Evolutionary conservation across 2,888 invertebrate genomes (phyloP).

Genomic region (Xanthia togata): DNA sequence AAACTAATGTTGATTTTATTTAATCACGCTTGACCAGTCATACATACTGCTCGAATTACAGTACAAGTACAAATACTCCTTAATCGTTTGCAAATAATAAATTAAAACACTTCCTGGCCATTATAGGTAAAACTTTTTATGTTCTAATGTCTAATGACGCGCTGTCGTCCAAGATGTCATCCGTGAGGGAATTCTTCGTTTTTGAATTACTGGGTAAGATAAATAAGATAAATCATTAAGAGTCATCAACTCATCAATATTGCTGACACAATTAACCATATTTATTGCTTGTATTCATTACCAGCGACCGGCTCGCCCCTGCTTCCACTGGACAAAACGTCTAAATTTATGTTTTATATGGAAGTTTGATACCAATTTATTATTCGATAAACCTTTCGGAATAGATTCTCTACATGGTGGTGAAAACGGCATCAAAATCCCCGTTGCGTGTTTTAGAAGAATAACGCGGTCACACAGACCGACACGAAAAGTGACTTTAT

Average conservation of each 20-base stretch:
- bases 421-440: neutral
- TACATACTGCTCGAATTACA: slow-evolving; percentile 40
- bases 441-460: neutral
- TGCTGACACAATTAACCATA: neutral
- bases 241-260: neutral
- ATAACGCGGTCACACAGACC: neutral
- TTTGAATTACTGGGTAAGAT: neutral
- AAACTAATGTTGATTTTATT: slow-evolving; percentile 23
- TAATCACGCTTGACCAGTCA: slow-evolving; percentile 18
- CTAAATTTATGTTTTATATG: neutral
- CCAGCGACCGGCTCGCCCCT: neutral
- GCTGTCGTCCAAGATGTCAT: neutral
- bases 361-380: neutral
- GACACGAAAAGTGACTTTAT: neutral
- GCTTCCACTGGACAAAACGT: neutral
- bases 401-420: neutral
- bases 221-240: neutral
- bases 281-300: too few relatives aligned
- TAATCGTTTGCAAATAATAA: slow-evolving; percentile 53
- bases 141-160: slow-evolving; percentile 5
- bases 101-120: slow-evolving; percentile 39
- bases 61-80: slow-evolving; percentile 19
- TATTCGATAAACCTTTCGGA: too few relatives aligned
- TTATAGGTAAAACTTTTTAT: slow-evolving; percentile 13
- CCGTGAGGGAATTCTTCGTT: neutral